phyloP scores from a whole-genome alignment of 23 tunicate species.

The Phallusia fumigata region DNA sequence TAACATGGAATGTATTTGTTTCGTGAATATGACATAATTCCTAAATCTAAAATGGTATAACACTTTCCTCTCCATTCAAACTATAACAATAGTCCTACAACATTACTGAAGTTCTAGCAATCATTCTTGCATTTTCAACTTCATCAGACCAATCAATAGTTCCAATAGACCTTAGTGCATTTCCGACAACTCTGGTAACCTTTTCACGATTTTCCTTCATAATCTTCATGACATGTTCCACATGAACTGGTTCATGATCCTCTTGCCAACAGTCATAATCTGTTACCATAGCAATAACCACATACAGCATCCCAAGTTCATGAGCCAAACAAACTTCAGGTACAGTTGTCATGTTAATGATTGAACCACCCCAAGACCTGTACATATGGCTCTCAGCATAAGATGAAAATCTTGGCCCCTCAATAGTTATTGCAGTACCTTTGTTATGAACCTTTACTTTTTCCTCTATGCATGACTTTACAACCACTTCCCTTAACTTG shows the following conservation, averaged over 20 bases:
- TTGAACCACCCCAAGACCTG: constrained; percentile 40
- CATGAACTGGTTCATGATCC: constrained; percentile 29
- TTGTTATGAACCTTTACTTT: constrained; percentile 16
- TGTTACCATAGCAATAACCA: constrained; percentile 55
- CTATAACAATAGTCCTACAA: background rate
- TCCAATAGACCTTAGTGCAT: background rate
- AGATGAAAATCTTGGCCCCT: constrained; percentile 75
- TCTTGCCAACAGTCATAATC: constrained; percentile 72
- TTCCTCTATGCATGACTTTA: background rate
- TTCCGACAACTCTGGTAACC: background rate
- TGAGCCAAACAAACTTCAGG: constrained; percentile 66
- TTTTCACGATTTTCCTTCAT: constrained; percentile 27
- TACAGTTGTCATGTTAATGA: constrained; percentile 67
- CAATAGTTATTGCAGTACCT: constrained; percentile 54
- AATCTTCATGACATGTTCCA: constrained; percentile 27
- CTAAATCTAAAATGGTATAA: too few relatives aligned
- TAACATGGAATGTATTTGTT: too few relatives aligned
- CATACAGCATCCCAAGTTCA: constrained; percentile 57
- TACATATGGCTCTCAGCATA: constrained; percentile 53
- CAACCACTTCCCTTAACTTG: constrained; percentile 16
- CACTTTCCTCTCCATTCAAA: too few relatives aligned
- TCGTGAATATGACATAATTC: too few relatives aligned
- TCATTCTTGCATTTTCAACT: constrained; percentile 1
- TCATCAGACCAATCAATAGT: background rate
- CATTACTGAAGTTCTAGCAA: background rate